phyloP scores from a whole-genome alignment of 2,797 vertebrate genomes.

The Phrynocephalus vlangalii region DNA sequence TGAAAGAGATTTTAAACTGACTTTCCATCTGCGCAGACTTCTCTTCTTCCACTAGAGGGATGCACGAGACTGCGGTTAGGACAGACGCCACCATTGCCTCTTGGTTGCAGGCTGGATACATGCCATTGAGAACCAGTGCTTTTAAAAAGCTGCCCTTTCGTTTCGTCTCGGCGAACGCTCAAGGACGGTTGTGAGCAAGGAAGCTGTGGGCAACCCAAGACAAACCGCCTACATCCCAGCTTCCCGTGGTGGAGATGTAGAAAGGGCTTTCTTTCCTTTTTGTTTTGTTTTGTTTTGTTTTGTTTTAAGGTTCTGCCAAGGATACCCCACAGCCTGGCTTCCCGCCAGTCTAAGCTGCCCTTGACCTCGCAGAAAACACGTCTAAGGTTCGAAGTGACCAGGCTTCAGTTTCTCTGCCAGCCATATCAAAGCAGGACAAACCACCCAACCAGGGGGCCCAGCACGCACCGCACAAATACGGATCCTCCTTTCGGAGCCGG shows the following conservation, averaged over 20 bases:
- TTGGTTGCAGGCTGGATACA: background rate
- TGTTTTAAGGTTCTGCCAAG: background rate
- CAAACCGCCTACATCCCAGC: background rate
- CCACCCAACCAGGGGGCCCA: background rate
- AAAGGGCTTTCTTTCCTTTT: background rate
- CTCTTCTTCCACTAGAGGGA: constrained; percentile 47
- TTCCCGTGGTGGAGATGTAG: background rate
- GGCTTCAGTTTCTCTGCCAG: background rate
- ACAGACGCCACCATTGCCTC: accelerated
- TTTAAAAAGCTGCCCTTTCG: background rate
- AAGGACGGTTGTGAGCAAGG: background rate
- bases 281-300: too few species aligned
- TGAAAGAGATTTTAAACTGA: background rate
- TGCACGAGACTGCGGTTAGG: background rate
- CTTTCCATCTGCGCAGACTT: constrained; percentile 18
- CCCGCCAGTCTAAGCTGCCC: background rate
- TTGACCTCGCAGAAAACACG: background rate
- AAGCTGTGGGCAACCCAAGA: too few species aligned
- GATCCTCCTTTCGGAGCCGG: background rate
- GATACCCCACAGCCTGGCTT: background rate
- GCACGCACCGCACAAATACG: background rate
- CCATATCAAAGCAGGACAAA: background rate
- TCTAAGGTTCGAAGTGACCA: background rate
- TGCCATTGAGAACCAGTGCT: background rate
- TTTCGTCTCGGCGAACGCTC: too few species aligned